Evolutionary conservation across 2,797 vertebrate species (phyloP).

Genomic region (Premnoplex brunnescens): DNA sequence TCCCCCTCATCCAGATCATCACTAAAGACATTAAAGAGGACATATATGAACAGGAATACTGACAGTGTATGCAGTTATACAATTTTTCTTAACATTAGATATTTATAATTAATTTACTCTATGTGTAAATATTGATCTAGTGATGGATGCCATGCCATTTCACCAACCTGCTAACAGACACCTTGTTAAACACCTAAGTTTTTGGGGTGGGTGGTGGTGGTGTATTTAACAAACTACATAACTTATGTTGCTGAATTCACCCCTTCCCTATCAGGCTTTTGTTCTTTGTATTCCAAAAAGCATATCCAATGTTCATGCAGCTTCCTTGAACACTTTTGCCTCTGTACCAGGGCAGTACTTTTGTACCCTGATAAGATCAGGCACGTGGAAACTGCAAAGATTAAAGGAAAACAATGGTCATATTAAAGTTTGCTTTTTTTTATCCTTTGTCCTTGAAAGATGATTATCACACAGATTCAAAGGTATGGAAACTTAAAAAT

Average conservation of each 20-base stretch:
- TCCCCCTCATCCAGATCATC: background rate
- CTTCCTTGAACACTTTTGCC: background rate
- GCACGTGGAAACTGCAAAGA: background rate
- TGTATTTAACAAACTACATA: background rate
- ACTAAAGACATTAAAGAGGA: background rate
- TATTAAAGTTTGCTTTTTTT: background rate
- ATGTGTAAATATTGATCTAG: background rate
- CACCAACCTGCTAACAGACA: background rate
- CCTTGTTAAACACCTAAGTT: background rate
- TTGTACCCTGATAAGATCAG: background rate
- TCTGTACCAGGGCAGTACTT: background rate
- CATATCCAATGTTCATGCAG: background rate
- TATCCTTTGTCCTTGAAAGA: background rate
- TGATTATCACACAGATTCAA: background rate
- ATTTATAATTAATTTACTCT: background rate
- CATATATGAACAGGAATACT: background rate
- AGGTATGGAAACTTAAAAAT: background rate
- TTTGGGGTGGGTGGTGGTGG: background rate
- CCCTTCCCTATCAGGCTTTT: background rate
- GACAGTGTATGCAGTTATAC: background rate
- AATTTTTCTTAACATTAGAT: background rate
- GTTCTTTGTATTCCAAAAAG: background rate
- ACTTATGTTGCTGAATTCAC: background rate
- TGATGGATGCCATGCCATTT: background rate
- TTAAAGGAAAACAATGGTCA: background rate